Base-by-base conservation (phyloP, 2,113 vertebrate species). In the Eulemur macaco region DNA sequence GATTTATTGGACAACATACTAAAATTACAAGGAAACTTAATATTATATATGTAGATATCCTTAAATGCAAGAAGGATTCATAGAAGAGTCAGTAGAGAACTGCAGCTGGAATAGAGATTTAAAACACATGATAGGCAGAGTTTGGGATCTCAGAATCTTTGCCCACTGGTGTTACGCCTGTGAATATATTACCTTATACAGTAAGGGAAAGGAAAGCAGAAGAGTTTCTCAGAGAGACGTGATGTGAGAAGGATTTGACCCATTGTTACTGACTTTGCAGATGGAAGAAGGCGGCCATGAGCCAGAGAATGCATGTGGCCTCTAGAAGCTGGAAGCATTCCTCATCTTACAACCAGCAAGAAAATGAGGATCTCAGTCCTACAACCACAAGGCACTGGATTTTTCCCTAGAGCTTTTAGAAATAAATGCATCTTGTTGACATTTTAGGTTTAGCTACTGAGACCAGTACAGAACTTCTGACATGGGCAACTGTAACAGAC, bases 161-260 rank as follows among this genome's bases (percentile, higher is more conserved):
- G 3, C 39, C 12, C 9, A 21, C 27, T 29, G 5, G 18, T 8
- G 0, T 31, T 18, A 47, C 21, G 0, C 8, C 13, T 74, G 1
- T n/a, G 47, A 47, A 13, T 47, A 25, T 8, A 6, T 66, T 15
- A 25, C 8, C 11, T 94, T 81, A 66, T 18, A 52, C 1, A 11
- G 12, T 11, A 86, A 86, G 9, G 5, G 76, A 71, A 50, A 54
- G 50, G 3, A 50, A 37, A n/a, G 13, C 34, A 76, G 17, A 39
- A 29, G 3, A 58, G 8, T 64, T 76, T 6, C n/a, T 93, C 63
- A 93, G 23, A 56, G 47, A 86, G 20, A 34, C 11, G 2, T 56
- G n/a, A 9, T 21, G 42, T 37, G 13, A 47, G 0, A 42, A 54
- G 5, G 5, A 50, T 6, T 64, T 39, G 5, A n/a, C 7, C 2